Base-by-base conservation (phyloP, 2,888 invertebrate species). In the Lydus trimaculatus region DNA sequence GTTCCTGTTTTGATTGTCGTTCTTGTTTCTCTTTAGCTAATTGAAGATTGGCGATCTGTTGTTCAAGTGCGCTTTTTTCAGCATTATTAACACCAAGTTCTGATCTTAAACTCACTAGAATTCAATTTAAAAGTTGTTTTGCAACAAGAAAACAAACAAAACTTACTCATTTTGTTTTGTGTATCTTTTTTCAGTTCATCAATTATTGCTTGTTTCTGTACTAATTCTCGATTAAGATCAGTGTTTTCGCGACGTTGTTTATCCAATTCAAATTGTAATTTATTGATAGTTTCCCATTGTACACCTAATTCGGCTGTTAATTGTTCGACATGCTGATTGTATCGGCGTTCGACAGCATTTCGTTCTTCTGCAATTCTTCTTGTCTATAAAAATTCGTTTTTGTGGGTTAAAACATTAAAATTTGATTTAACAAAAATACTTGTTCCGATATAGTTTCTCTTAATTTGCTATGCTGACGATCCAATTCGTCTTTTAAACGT, bases 181-280 rank as follows among this genome's bases (percentile, higher is more conserved):
- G 94, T 86, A 77, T 95, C 95, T 86, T 92, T 92, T 79, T 92
- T 92, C 3, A 95, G 83, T 74, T 94, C 94, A 39, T 95, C 94
- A 61, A 94, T 90, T 66, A 91, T 90, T 0, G 91, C 87, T 75
- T 90, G 91, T 79, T 92, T 93, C 85, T 93, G 92, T 0, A 91
- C 88, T 17, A 94, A 81, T 73, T 95, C 94, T n/a, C 94, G 87
- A 73, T 92, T 90, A 58, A 94, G 81, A 74, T 95, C 94, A 2
- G 89, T 87, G 77, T 94, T 93, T 73, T 93, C 91, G 11, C 95
- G 89, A 68, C 92, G 89, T 78, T 94, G 93, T 31, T 94, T 91
- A 72, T 95, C 95, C 73, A 94, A 78, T 67, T 95, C 95, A 79
- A 95, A 79, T 69, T 92, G 92, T 31, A 93, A 81, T 78, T 94